phyloP scores from a whole-genome alignment of 2,113 vertebrate genomes.

The Romanogobio albipinnatus region DNA sequence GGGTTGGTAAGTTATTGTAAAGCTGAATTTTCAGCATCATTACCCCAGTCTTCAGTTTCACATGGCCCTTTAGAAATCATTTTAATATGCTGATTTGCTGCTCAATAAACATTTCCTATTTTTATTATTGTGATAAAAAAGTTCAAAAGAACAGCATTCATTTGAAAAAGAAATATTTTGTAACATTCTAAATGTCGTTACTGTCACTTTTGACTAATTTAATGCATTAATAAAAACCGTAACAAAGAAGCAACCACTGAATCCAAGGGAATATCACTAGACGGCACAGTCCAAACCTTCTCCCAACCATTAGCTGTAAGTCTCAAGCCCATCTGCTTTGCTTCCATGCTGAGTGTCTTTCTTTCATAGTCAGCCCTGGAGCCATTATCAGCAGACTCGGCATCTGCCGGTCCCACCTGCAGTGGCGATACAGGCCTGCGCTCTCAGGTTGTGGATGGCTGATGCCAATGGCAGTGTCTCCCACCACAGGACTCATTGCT shows the following conservation, averaged over 20 bases:
- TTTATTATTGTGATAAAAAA: background rate
- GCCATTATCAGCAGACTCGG: constrained; percentile 30
- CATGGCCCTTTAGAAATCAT: background rate
- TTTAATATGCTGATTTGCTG: background rate
- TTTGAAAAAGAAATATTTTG: background rate
- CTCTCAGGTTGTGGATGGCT: constrained; percentile 29
- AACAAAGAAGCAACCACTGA: background rate
- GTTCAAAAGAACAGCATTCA: background rate
- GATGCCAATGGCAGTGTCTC: background rate
- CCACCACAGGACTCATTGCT: constrained; percentile 61
- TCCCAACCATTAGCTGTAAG: constrained; percentile 26
- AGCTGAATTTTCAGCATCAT: background rate
- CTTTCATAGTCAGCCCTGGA: constrained; percentile 33
- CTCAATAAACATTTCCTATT: background rate
- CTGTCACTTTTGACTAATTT: background rate
- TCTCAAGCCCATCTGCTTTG: constrained; percentile 43
- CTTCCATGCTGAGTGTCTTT: constrained; percentile 23
- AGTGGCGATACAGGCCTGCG: background rate
- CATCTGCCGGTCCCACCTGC: constrained; percentile 50
- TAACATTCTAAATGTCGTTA: background rate
- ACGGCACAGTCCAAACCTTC: background rate
- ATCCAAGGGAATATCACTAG: background rate
- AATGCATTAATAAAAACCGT: background rate
- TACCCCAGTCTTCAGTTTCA: background rate
- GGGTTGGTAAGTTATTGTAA: too few species aligned